A percentile compares a stretch with the other conserved stretches of the same genome.
Conservation (phyloP, 2,113 vertebrate species). For the Aphyosemion australe region DNA sequence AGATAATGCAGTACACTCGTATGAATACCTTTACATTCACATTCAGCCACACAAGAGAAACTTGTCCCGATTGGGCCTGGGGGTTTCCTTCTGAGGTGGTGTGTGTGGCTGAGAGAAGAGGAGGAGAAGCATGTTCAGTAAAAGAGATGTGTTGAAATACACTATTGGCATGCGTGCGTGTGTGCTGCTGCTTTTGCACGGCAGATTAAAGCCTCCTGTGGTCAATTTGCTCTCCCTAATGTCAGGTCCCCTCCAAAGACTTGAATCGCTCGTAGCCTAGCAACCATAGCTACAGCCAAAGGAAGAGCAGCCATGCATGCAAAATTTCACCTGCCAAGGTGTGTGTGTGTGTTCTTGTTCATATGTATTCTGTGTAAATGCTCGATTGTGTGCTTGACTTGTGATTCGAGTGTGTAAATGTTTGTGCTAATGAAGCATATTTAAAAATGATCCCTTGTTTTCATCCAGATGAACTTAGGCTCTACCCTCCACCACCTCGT, state of each 20-base stretch:
- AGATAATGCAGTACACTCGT: no score
- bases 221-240: constrained; percentile 99
- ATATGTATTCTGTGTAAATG: constrained; percentile 32
- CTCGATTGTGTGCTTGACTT: constrained; percentile 6
- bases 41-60: no score
- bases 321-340: constrained; percentile 89
- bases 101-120: constrained; percentile 7
- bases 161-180: constrained; percentile 67
- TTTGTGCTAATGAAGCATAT: no score
- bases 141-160: constrained; percentile 31
- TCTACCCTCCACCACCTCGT: background rate
- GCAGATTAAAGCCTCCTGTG: constrained; percentile 96
- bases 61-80: no score
- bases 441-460: no score
- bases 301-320: constrained; percentile 94
- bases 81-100: background rate
- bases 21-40: no score
- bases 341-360: constrained; percentile 51
- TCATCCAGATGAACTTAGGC: no score
- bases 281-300: constrained; percentile 89
- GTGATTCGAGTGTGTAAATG: constrained; percentile 2
- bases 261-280: constrained; percentile 92
- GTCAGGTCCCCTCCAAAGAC: constrained; percentile 92
- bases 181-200: constrained; percentile 91
- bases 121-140: constrained; percentile 14